Conservation (phyloP, 2,888 invertebrate genomes). For the Drosophila borealis region DNA sequence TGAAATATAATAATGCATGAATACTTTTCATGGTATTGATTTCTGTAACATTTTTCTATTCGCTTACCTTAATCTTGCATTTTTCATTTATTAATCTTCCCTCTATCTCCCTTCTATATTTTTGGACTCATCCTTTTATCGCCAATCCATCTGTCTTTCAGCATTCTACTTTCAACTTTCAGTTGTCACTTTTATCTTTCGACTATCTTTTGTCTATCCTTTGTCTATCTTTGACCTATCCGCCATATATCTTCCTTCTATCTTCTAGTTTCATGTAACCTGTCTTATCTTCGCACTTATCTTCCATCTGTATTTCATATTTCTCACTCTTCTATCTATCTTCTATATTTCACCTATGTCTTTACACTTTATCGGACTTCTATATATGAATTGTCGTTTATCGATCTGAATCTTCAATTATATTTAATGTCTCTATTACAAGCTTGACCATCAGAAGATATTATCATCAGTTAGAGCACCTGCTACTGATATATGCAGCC, state of each 20-base stretch:
- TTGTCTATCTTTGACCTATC: background rate
- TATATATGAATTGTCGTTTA: too few relatives aligned
- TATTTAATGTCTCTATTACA: background rate
- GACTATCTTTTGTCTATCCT: background rate
- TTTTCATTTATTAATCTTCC: too few relatives aligned
- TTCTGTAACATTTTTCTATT: too few relatives aligned
- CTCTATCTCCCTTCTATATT: too few relatives aligned
- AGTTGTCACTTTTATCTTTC: background rate
- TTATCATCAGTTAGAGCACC: conserved; percentile 7
- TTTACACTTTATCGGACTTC: background rate
- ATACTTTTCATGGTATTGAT: too few relatives aligned
- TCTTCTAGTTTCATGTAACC: background rate
- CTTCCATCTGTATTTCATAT: too few relatives aligned
- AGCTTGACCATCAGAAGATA: background rate
- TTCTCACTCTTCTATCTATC: background rate
- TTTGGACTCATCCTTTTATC: too few relatives aligned
- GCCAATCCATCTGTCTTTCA: too few relatives aligned
- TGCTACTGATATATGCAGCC: background rate
- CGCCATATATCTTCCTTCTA: background rate
- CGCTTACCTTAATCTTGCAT: too few relatives aligned
- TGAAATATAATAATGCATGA: too few relatives aligned
- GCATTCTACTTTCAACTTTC: too few relatives aligned
- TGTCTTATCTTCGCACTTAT: too few relatives aligned
- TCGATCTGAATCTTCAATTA: background rate
- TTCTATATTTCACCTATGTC: background rate